A percentile compares a stretch with the other conserved stretches of the same genome.
These are phyloP conservation scores for Epiblema foenella DNA, from an alignment of 2,888 invertebrate species.

Conservation along the genomic window DNA sequence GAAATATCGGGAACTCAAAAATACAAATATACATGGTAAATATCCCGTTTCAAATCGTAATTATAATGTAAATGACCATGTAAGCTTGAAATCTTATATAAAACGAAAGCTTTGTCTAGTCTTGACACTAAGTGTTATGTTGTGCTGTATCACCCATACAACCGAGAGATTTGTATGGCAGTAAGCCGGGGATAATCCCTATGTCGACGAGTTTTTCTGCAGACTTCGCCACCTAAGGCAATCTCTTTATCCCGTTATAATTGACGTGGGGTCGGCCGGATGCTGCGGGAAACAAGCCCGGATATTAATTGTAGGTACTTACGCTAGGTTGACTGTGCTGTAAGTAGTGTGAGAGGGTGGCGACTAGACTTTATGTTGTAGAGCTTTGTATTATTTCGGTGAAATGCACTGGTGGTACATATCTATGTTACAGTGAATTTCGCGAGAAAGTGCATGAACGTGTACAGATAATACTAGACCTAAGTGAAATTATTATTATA, in stretches of 20 bases:
- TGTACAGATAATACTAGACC: too few species aligned
- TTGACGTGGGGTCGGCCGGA: constrained; percentile 27
- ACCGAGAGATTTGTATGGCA: constrained; percentile 28
- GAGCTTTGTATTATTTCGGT: background rate
- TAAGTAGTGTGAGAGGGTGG: constrained; percentile 4
- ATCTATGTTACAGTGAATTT: too few species aligned
- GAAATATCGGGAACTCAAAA: too few species aligned
- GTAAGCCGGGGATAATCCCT: constrained; percentile 29
- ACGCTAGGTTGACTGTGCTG: constrained; percentile 2
- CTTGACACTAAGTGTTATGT: constrained; percentile 5
- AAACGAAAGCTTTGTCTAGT: background rate
- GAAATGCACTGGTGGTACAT: background rate
- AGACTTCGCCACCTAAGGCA: constrained; percentile 23
- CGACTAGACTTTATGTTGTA: background rate
- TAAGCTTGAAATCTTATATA: too few species aligned
- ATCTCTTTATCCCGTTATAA: constrained; percentile 36
- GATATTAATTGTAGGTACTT: constrained; percentile 21
- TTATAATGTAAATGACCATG: too few species aligned
- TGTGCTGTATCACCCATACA: too few species aligned
- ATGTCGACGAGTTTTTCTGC: constrained; percentile 22
- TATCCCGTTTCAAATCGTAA: too few species aligned
- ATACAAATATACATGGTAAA: too few species aligned
- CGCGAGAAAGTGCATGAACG: too few species aligned
- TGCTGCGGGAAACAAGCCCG: constrained; percentile 1
- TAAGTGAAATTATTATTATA: too few species aligned